These are phyloP conservation scores for Sitta carolinensis DNA, from an alignment of 2,797 vertebrate genomes.

Conservation along the genomic window DNA sequence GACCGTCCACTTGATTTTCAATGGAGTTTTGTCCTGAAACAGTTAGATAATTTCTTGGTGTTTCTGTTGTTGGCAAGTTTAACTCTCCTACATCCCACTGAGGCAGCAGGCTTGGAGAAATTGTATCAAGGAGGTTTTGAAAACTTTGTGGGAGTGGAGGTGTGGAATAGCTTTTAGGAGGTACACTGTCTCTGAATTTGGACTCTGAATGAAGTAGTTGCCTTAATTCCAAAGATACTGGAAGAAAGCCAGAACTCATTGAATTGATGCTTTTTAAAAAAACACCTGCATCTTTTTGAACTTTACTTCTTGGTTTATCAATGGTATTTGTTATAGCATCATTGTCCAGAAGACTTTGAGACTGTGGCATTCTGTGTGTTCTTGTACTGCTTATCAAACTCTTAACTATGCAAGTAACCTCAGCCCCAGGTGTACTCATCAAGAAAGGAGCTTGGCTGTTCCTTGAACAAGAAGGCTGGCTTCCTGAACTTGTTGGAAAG, in stretches of 20 bases:
- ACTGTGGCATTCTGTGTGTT: neutral
- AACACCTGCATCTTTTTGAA: neutral
- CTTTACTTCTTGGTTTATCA: neutral
- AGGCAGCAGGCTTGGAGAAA: neutral
- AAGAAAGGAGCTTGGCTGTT: neutral
- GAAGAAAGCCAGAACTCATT: neutral
- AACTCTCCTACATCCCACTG: neutral
- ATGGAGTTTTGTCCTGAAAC: neutral
- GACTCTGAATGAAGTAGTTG: neutral
- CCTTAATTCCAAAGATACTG: neutral
- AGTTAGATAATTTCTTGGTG: neutral
- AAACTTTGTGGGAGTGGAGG: conserved; percentile 7
- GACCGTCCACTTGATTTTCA: neutral
- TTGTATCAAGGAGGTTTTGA: neutral
- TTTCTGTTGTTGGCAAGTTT: neutral
- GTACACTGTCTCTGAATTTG: neutral
- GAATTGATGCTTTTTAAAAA: neutral
- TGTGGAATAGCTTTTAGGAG: neutral
- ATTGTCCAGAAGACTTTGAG: neutral
- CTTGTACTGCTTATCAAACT: neutral
- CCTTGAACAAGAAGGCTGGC: neutral
- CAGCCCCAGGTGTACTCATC: neutral
- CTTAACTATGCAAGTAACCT: neutral
- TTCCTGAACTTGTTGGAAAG: neutral
- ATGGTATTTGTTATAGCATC: neutral